These are phyloP conservation scores for Fukomys damarensis DNA, from an alignment of 2,113 vertebrate genomes.

Conservation along the genomic window DNA sequence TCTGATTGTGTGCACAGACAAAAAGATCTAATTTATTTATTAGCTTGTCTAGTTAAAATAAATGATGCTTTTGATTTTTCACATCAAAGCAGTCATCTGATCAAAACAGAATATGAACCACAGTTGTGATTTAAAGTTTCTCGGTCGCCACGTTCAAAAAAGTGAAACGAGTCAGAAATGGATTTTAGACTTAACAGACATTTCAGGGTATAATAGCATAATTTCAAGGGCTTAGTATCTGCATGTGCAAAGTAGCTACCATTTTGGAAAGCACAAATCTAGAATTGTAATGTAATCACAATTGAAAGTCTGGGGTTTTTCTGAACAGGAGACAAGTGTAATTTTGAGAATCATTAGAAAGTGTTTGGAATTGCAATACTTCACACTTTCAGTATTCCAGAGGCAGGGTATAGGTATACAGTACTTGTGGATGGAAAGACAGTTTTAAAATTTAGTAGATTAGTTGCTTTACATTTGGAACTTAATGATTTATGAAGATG, in stretches of 20 bases:
- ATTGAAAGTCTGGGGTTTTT: neutral
- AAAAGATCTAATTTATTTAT: neutral
- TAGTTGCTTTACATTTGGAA: slow-evolving; percentile 65
- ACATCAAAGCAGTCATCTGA: neutral
- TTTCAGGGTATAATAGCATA: neutral
- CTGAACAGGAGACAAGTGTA: neutral
- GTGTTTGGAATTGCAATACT: neutral
- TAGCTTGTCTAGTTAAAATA: neutral
- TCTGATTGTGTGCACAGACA: neutral
- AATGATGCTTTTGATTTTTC: neutral
- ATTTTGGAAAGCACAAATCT: neutral
- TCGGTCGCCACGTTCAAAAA: neutral
- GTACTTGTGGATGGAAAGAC: neutral
- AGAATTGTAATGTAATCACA: neutral
- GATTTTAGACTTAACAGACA: slow-evolving; percentile 21
- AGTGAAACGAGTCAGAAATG: neutral
- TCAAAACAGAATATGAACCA: neutral
- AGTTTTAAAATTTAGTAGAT: slow-evolving; percentile 12
- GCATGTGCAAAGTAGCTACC: neutral
- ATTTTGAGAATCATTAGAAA: neutral
- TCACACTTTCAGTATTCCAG: slow-evolving; percentile 21
- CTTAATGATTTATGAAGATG: slow-evolving; percentile 58
- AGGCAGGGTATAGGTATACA: neutral
- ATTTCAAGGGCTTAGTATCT: neutral
- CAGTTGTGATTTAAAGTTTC: neutral